Evolutionary conservation across 2,113 vertebrate species (phyloP).

Genomic region (Paraplagusia blochii): DNA sequence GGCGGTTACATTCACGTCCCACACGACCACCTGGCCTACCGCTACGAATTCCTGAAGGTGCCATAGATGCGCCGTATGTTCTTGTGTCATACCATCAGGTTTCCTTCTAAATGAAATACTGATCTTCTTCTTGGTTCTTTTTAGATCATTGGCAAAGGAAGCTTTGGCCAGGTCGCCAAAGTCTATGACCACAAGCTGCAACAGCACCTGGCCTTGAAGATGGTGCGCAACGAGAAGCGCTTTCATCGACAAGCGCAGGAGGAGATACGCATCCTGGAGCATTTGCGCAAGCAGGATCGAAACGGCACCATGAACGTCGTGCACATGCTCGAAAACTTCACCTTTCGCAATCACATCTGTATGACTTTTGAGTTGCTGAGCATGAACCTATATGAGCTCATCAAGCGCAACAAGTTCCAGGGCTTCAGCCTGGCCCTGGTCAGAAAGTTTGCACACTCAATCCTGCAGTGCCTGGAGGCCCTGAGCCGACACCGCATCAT

Average conservation of each 20-base stretch:
- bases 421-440: constrained; percentile 94
- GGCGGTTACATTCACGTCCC: constrained; percentile 92
- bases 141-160: constrained; percentile 96
- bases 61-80: neutral
- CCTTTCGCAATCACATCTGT: constrained; percentile 96
- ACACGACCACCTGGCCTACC: constrained; percentile 93
- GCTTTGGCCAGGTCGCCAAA: constrained; percentile 96
- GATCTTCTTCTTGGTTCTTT: constrained; percentile 27
- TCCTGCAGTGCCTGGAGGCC: constrained; percentile 92
- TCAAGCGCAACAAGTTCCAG: constrained; percentile 98
- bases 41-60: constrained; percentile 96
- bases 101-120: neutral
- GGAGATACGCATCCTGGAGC: constrained; percentile 96
- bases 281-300: constrained; percentile 94
- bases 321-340: constrained; percentile 98
- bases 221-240: constrained; percentile 97
- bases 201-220: constrained; percentile 93
- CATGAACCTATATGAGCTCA: constrained; percentile 98
- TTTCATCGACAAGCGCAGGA: constrained; percentile 96
- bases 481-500: constrained; percentile 92
- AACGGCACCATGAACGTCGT: constrained; percentile 93
- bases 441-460: constrained; percentile 96
- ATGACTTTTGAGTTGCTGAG: constrained; percentile 97
- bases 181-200: constrained; percentile 95
- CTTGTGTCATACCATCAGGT: neutral